phyloP scores from a whole-genome alignment of 1,140 invertebrate genomes.

The Dufourea novaeangliae region DNA sequence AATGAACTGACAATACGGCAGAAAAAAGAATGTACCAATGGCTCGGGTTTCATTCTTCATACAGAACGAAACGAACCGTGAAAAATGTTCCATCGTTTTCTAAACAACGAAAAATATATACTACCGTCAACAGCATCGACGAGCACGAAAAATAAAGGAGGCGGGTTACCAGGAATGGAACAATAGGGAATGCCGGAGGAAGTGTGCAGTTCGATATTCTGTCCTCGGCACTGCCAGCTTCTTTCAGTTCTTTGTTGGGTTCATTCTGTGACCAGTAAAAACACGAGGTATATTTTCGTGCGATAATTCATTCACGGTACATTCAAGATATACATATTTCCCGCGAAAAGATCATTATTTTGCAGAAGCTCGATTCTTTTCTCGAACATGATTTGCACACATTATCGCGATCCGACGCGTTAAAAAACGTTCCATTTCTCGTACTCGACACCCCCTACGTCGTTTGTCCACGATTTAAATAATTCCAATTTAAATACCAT shows the following conservation, averaged over 20 bases:
- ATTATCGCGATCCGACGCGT: background rate
- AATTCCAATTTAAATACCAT: slow-evolving; percentile 47
- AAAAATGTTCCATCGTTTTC: slow-evolving; percentile 34
- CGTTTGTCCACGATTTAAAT: slow-evolving; percentile 21
- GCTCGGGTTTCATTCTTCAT: slow-evolving; percentile 11
- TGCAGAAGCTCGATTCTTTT: background rate
- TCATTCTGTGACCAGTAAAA: background rate
- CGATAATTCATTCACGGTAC: background rate
- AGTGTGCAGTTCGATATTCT: slow-evolving; percentile 28
- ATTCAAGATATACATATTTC: background rate
- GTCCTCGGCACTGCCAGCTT: slow-evolving; percentile 13
- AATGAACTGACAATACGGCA: slow-evolving; percentile 8
- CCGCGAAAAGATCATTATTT: background rate
- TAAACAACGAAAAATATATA: slow-evolving; percentile 52
- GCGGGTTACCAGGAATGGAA: background rate
- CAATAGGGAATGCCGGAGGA: slow-evolving; percentile 33
- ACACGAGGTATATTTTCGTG: background rate
- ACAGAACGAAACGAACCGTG: slow-evolving; percentile 33
- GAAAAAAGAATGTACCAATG: background rate
- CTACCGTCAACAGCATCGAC: slow-evolving; percentile 24
- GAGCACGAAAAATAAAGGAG: slow-evolving; percentile 5
- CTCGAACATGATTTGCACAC: background rate
- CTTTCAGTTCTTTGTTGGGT: background rate
- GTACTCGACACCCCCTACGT: background rate
- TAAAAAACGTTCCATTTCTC: background rate